A percentile compares a stretch with the other conserved stretches of the same genome.
phyloP scores from a whole-genome alignment of 1,140 invertebrate species.

The Mycetomoellerius zeteki region DNA sequence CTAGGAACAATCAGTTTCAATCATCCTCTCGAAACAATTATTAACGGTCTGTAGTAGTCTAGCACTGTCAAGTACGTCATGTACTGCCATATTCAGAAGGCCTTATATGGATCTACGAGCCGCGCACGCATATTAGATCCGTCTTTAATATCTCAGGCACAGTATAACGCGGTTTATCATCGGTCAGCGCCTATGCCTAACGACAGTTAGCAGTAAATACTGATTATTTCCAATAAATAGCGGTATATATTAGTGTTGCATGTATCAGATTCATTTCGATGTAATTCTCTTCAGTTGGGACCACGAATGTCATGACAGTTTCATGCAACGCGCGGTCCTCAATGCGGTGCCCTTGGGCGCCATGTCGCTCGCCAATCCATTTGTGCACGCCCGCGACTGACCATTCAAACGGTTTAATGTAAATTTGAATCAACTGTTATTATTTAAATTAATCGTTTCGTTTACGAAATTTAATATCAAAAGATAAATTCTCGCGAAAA shows the following conservation, averaged over 20 bases:
- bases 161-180: background rate
- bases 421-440: constrained; percentile 37
- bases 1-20: constrained; percentile 8
- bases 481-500: constrained; percentile 8
- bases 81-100: background rate
- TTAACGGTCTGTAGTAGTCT: background rate
- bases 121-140: background rate
- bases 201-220: constrained; percentile 55
- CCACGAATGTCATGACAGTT: constrained; percentile 48
- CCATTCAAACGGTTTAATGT: constrained; percentile 30
- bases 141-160: constrained; percentile 28
- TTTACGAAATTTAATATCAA: constrained; percentile 1
- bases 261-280: constrained; percentile 27
- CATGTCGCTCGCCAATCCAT: constrained; percentile 41
- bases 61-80: background rate
- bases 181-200: constrained; percentile 4
- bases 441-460: constrained; percentile 34
- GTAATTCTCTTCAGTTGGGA: constrained; percentile 42
- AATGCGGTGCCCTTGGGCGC: constrained; percentile 48
- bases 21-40: constrained; percentile 19
- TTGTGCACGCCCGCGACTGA: constrained; percentile 24
- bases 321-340: constrained; percentile 36
- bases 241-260: background rate
- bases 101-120: background rate
- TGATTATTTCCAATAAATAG: constrained; percentile 30